Evolutionary conservation across 1,140 invertebrate genomes (phyloP), one percentile per base, ranked within the genome.

Genomic region (Trachymyrmex cornetzi): DNA sequence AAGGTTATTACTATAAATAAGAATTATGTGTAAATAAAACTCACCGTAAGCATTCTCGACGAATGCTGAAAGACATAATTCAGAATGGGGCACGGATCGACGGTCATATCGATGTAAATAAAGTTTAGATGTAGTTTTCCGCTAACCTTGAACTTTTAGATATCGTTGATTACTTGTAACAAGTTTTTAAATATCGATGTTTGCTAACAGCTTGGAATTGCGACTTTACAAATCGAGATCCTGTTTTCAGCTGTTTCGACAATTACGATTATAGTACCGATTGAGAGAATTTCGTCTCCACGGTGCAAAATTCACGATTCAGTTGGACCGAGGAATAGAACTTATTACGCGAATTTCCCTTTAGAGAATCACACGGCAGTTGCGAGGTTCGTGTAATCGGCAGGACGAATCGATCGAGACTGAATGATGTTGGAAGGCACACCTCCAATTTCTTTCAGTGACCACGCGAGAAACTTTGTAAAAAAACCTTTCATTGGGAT

Each of bases 11-110:
- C 11, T 5, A 38, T 50, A 22, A 53, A 19, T 22, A 12, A 4
- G 2, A 22, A 38, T 53, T 64, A 22, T 1, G 61, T 38, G 5
- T 16, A 44, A 16, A 72, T 50, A 50, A 80, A 38, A 48, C 92
- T 95, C 91, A 95, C 95, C 94, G 94, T 93, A 3, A 95, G 92
- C 92, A 95, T 92, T 50, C 92, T 91, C 7, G 94, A 94, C 0
- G 95, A 94, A 80, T 94, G 93, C 81, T 94, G 94, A 50, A 95
- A 93, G 1, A 95, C 94, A 84, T 95, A 95, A 86, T 94, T 95
- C 1, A 95, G 77, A 57, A 91, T 92, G 34, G 92, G 92, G 63
- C 91, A 92, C 3, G 92, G 88, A 48, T 93, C 90, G 5, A 91
- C 77, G 19, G 87, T 89, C 91, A 94, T 94, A 77, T 88, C 19